Base-by-base conservation (phyloP, 1,140 invertebrate species). In the Ceratina japonica region DNA sequence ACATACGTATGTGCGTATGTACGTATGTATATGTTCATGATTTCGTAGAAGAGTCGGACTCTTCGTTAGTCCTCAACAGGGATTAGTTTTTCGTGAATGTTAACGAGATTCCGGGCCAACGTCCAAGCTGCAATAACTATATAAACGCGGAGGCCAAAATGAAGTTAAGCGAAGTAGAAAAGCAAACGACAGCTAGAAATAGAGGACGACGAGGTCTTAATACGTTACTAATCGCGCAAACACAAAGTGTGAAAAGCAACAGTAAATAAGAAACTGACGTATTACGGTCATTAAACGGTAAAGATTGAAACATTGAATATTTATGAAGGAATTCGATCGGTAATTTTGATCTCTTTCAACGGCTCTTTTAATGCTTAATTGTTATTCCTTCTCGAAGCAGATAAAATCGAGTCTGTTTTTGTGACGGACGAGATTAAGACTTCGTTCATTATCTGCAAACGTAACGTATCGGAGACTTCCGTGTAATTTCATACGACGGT, bases 181-280 rank as follows among this genome's bases (percentile, higher is more conserved):
- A 75, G 64, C 37, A 59, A 75, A 75, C 74, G 74, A 58, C 18
- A 31, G 4, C 37, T 31, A 31, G 20, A 59, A 68, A 75, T 75
- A 69, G 37, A 20, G 16, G 24, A 7, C 16, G 52, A 24, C 12
- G 16, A 12, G 8, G 24, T 49, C 31, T 66, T 15, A 18, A 22
- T 56, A 15, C 62, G 4, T 37, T 49, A 56, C 8, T 37, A 22
- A 20, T 66, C 73, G 63, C 8, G 73, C 27, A 18, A 20, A 65
- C 24, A 20, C 12, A n/a, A 16, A n/a, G 49, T 13, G 56, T 12
- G 49, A 16, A 31, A 20, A 27, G 8, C 12, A 18, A 51, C 3
- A 59, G 4, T 18, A 0, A 27, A 44, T 20, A 54, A 31, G 24
- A 37, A 44, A 44, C 37, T 44, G 37, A 44, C 10, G 37, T 44